A percentile compares a stretch with the other conserved stretches of the same genome.
These are phyloP conservation scores for Periophthalmus magnuspinnatus DNA, from an alignment of 2,797 vertebrate genomes.

Conservation along the genomic window DNA sequence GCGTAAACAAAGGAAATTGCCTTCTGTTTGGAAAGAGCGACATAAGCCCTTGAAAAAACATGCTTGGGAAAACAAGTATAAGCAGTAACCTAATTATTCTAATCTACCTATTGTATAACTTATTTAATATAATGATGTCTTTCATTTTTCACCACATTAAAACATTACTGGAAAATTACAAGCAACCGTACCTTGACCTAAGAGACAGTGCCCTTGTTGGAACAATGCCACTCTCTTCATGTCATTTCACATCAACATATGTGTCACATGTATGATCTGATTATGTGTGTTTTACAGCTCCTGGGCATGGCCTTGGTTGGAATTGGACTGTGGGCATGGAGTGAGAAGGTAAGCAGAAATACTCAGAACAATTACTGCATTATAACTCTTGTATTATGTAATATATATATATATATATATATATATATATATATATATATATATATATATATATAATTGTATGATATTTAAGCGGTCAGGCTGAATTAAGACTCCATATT, in stretches of 20 bases:
- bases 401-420: background rate
- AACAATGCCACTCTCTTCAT: background rate
- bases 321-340: conserved; percentile 98
- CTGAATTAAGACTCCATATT: background rate
- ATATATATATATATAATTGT: background rate
- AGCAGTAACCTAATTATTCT: background rate
- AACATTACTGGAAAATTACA: background rate
- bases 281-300: conserved; percentile 79
- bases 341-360: conserved; percentile 87
- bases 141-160: background rate
- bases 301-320: conserved; percentile 95
- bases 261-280: background rate
- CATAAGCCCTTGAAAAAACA: background rate
- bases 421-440: background rate
- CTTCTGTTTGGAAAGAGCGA: background rate
- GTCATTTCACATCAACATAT: background rate
- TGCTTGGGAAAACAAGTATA: too few species aligned
- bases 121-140: background rate
- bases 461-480: too few species aligned
- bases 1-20: background rate
- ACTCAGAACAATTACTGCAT: conserved; percentile 24
- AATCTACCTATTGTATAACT: background rate
- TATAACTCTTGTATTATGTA: background rate
- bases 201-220: background rate
- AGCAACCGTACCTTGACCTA: background rate